phyloP scores from a whole-genome alignment of 2,113 vertebrate species.

The Lepus timidus region DNA sequence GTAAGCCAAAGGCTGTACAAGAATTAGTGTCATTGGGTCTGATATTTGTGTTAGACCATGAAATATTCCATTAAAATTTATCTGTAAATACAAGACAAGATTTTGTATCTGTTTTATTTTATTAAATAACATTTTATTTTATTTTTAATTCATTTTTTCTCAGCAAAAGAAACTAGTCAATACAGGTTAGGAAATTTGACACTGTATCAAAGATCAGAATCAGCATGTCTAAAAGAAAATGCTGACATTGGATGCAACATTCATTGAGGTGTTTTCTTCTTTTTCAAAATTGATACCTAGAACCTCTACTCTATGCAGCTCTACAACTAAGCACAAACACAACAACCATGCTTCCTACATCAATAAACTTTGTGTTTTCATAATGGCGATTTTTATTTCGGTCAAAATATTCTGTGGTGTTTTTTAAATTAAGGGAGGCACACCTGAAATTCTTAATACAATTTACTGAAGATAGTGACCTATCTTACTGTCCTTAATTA shows the following conservation, averaged over 20 bases:
- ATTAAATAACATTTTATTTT: slow-evolving; percentile 60
- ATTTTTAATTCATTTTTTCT: slow-evolving; percentile 31
- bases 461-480: not conserved
- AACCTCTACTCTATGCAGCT: not conserved
- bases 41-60: slow-evolving; percentile 84
- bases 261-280: not conserved
- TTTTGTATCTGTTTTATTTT: slow-evolving; percentile 83
- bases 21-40: slow-evolving; percentile 84
- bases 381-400: not conserved
- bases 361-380: not conserved
- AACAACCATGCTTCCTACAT: not conserved
- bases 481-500: not conserved
- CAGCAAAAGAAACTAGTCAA: not conserved
- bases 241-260: not conserved
- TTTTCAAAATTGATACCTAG: not conserved
- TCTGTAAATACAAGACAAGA: slow-evolving; percentile 83
- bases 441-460: not conserved
- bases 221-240: slow-evolving; percentile 25
- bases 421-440: slow-evolving; percentile 33
- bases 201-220: slow-evolving; percentile 11
- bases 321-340: not conserved
- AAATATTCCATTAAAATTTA: slow-evolving; percentile 85
- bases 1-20: slow-evolving; percentile 86
- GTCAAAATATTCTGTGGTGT: not conserved
- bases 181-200: slow-evolving; percentile 12